Evolutionary conservation across 2,888 invertebrate genomes (phyloP).

Genomic region (Leptogaster cylindrica): DNA sequence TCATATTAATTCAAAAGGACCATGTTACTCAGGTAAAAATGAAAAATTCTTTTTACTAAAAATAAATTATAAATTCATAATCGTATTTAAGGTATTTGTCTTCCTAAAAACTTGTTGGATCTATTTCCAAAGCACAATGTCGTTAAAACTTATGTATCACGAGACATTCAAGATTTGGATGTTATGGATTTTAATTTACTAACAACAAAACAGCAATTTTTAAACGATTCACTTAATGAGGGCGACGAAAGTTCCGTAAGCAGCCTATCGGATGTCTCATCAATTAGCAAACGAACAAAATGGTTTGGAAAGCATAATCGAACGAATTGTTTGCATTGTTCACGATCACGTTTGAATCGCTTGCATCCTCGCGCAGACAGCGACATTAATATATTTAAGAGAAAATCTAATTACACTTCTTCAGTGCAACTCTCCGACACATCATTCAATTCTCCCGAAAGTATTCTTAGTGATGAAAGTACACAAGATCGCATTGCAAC

Average conservation of each 20-base stretch:
- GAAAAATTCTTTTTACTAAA: background rate
- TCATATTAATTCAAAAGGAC: slow-evolving; percentile 58
- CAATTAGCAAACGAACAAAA: slow-evolving; percentile 56
- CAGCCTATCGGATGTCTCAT: slow-evolving; percentile 61
- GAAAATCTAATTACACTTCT: slow-evolving; percentile 49
- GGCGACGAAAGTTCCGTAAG: slow-evolving; percentile 61
- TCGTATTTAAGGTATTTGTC: slow-evolving; percentile 56
- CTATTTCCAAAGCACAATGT: slow-evolving; percentile 58
- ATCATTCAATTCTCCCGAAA: slow-evolving; percentile 61
- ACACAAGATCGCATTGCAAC: slow-evolving; percentile 56
- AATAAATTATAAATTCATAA: background rate
- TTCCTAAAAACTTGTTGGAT: slow-evolving; percentile 61
- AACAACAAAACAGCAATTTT: slow-evolving; percentile 55
- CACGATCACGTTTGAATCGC: slow-evolving; percentile 56
- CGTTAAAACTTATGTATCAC: slow-evolving; percentile 60
- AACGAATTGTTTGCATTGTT: slow-evolving; percentile 58
- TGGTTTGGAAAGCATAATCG: slow-evolving; percentile 59
- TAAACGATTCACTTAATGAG: slow-evolving; percentile 59
- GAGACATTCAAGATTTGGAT: slow-evolving; percentile 60
- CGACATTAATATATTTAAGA: slow-evolving; percentile 50
- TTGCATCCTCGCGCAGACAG: slow-evolving; percentile 50
- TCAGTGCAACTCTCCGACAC: slow-evolving; percentile 56
- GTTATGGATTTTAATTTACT: slow-evolving; percentile 56
- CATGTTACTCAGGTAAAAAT: slow-evolving; percentile 58
- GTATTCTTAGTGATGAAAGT: slow-evolving; percentile 60